Base-by-base conservation (phyloP, 1,140 invertebrate species). In the Scylla paramamosain region DNA sequence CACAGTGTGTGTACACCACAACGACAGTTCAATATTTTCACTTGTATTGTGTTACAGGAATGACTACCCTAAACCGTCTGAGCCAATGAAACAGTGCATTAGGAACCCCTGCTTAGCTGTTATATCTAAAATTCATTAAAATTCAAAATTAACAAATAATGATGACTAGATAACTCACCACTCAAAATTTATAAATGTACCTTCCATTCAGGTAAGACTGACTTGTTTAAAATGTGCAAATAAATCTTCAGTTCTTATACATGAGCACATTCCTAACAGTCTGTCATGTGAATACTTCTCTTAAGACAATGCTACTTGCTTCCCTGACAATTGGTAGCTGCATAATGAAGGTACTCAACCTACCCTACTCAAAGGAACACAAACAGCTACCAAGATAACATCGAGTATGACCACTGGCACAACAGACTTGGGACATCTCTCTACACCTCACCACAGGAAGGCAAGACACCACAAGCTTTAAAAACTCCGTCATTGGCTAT, bases 381-480 rank as follows among this genome's bases (percentile, higher is more conserved):
- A 77, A n/a, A 59, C 12, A 59, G 52, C 20, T 77, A n/a, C 12
- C 67, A 77, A 77, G 12, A 6, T 20, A 77, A 77, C 67, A 77
- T 20, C 16, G n/a, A n/a, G 67, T n/a, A n/a, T 77, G 67, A n/a
- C 12, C 67, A 25, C 67, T 77, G 10, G 67, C 67, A 77, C 67
- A 77, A 77, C 67, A 77, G 20, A 77, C 67, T 77, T 20, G 25
- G 67, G 67, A 59, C 52, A 59, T 77, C 20, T 20, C 20, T 25
- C 67, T n/a, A 77, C 67, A 77, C n/a, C 67, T n/a, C 67, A n/a
- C 67, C 67, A 77, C 67, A 77, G 67, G 20, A 77, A 77, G 67
- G 67, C 67, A n/a, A 20, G 12, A 77, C 67, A n/a, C 2, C 25
- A n/a, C 7, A 12, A 77, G 20, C 67, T 2, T 25, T 77, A n/a